These are phyloP conservation scores for Pseudococcus viburni DNA, from an alignment of 2,888 invertebrate genomes.

Conservation along the genomic window DNA sequence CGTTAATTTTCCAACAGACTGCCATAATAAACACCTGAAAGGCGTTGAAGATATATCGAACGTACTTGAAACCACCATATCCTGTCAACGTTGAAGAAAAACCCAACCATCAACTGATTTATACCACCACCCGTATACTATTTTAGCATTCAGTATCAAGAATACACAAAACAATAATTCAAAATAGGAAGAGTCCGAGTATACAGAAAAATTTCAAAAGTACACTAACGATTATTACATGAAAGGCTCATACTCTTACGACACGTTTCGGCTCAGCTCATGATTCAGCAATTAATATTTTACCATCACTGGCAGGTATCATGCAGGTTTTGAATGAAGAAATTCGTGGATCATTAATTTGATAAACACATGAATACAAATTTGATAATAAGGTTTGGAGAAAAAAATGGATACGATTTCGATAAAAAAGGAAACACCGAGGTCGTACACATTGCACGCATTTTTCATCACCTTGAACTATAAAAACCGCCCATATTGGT, in stretches of 20 bases:
- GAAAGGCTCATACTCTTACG: conserved; percentile 1
- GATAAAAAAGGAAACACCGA: conserved; percentile 38
- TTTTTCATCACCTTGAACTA: conserved; percentile 33
- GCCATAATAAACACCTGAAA: too few relatives aligned
- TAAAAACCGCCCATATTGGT: conserved; percentile 21
- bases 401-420: conserved; percentile 20
- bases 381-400: background rate
- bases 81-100: too few relatives aligned
- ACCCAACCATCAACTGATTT: too few relatives aligned
- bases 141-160: too few relatives aligned
- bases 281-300: conserved; percentile 32
- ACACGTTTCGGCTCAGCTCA: conserved; percentile 35
- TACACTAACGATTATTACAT: background rate
- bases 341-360: conserved; percentile 42
- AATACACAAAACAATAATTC: background rate
- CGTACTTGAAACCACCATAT: too few relatives aligned
- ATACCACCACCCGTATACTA: too few relatives aligned
- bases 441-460: conserved; percentile 15
- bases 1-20: too few relatives aligned
- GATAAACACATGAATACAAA: conserved; percentile 17
- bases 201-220: background rate
- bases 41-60: too few relatives aligned
- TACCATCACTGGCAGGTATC: conserved; percentile 26
- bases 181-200: background rate
- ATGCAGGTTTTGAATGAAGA: background rate